Evolutionary conservation across 2,113 vertebrate genomes (phyloP), one percentile per base, ranked within the genome.

Genomic region (Ptilonorhynchus violaceus): DNA sequence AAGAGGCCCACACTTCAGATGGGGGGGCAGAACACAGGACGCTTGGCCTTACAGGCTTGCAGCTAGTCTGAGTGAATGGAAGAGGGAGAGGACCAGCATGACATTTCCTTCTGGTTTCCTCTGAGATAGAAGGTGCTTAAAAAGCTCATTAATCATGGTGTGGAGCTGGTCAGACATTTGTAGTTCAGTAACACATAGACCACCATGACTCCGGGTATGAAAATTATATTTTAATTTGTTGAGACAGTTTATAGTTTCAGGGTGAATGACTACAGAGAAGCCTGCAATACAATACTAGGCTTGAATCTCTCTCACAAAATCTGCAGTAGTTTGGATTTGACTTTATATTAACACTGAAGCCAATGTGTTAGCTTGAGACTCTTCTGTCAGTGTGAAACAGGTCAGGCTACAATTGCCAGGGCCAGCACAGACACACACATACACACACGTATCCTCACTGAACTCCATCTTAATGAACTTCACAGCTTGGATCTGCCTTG

Each of bases 151-250:
- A 87, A 72, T 92, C 64, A 60, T 44, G 3, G 2, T 5, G 2
- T 46, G 42, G 15, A 20, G 20, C 52, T 80, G 53, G 53, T 41
- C 11, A 7, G 69, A 68, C 7, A 20, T 66, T 42, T 2, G 1
- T 16, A 55, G 15, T 60, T 67, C 35, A n/a, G 39, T 41, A 72
- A 75, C 25, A 50, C 15, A 25, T 31, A 47, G 60, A 75, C 33
- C 30, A 44, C 39, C 87, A 5, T 47, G 22, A 56, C 42, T 30
- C 33, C 28, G 22, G 35, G 6, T 33, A 70, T 22, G 27, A 91
- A 87, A 89, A 87, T 28, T 23, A 5, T 42, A 50, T 91, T 85
- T 93, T 79, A 58, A 60, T 94, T 92, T 90, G 42, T 83, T 88
- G 41, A 80, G 25, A 24, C 35, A 55, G 11, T 55, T 89, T 79